Evolutionary conservation across 2,888 invertebrate species (phyloP).

Genomic region (Cantharis rustica): DNA sequence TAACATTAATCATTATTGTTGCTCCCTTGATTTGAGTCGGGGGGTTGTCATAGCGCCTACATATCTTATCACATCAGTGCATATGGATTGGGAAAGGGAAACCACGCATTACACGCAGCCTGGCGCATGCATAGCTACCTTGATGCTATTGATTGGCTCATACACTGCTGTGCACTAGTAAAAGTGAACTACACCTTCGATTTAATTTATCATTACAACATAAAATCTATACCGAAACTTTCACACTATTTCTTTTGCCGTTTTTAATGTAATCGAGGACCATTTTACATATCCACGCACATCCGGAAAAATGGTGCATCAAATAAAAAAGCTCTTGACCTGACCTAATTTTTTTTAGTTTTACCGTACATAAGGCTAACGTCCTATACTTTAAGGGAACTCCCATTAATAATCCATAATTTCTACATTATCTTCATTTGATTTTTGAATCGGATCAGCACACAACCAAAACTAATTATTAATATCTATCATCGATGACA

Average conservation of each 20-base stretch:
- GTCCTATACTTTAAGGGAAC: background rate
- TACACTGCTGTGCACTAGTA: conserved; percentile 35
- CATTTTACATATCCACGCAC: background rate
- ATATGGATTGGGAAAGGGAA: conserved; percentile 31
- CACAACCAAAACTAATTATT: background rate
- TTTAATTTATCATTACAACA: conserved; percentile 21
- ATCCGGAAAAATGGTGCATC: background rate
- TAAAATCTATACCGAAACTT: background rate
- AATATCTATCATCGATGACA: background rate
- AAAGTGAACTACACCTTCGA: conserved; percentile 32
- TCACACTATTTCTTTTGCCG: background rate
- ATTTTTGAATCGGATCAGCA: background rate
- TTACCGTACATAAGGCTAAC: background rate
- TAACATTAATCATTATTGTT: background rate
- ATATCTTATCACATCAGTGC: conserved; percentile 33
- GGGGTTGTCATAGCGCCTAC: conserved; percentile 31
- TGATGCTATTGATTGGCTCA: conserved; percentile 39
- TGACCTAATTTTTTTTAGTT: conserved; percentile 4
- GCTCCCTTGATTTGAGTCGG: conserved; percentile 19
- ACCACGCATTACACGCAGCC: conserved; percentile 31
- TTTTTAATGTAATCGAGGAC: background rate
- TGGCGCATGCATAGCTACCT: conserved; percentile 39
- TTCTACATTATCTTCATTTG: background rate
- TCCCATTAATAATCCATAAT: background rate
- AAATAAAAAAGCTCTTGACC: conserved; percentile 1